Evolutionary conservation across 2,797 vertebrate species (phyloP).

Genomic region (Pitangus sulphuratus): DNA sequence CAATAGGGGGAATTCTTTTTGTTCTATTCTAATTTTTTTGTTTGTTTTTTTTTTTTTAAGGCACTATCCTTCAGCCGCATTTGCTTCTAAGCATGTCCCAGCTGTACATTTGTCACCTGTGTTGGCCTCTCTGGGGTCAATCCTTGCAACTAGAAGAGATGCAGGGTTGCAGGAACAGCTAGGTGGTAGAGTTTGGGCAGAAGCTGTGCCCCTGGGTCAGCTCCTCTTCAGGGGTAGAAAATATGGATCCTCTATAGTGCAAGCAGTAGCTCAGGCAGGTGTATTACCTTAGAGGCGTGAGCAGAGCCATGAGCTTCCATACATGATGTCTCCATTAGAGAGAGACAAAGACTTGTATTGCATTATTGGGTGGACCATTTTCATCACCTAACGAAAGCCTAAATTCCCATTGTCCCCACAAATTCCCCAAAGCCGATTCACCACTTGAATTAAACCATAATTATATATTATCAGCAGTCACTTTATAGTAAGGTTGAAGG

Average conservation of each 20-base stretch:
- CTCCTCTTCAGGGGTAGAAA: background rate
- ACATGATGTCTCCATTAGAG: background rate
- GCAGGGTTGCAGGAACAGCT: background rate
- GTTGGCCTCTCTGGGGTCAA: background rate
- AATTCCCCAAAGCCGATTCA: conserved; percentile 11
- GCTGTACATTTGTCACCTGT: background rate
- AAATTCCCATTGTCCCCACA: background rate
- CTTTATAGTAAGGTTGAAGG: conserved; percentile 30
- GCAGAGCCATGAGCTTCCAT: background rate
- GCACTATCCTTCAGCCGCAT: background rate
- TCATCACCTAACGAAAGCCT: background rate
- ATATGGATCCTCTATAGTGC: background rate
- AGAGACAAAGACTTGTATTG: background rate
- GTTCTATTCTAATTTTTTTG: no score
- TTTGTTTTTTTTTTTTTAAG: background rate
- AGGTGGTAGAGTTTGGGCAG: background rate
- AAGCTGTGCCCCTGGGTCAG: background rate
- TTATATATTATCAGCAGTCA: conserved; percentile 51
- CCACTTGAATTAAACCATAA: conserved; percentile 46
- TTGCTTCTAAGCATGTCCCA: background rate
- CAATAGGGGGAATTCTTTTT: no score
- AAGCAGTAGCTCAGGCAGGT: background rate
- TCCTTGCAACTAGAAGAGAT: background rate
- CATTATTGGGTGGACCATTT: background rate
- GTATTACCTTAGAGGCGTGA: background rate